A percentile compares a stretch with the other conserved stretches of the same genome.
phyloP scores from a whole-genome alignment of 2,113 vertebrate species.

The Girardinichthys multiradiatus region DNA sequence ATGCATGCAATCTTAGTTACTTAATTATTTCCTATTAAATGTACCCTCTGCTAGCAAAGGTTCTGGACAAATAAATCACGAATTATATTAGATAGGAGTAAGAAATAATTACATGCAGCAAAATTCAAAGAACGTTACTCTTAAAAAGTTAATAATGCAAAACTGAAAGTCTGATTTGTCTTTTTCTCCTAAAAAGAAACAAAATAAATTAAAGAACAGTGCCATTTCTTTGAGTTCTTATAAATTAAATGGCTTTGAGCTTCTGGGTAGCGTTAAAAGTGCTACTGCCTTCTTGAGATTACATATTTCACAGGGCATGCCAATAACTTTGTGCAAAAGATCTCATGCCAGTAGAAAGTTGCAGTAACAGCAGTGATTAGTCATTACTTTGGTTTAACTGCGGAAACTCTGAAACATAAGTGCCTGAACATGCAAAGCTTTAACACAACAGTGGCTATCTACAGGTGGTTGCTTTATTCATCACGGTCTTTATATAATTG shows the following conservation, averaged over 20 bases:
- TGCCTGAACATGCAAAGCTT: constrained; percentile 8
- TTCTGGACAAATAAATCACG: not conserved
- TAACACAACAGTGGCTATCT: constrained; percentile 5
- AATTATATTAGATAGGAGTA: not conserved
- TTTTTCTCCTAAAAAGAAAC: constrained; percentile 1
- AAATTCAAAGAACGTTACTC: no score
- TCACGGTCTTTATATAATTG: constrained; percentile 4
- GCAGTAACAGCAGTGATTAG: constrained; percentile 16
- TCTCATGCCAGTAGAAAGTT: constrained; percentile 22
- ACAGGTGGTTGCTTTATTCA: not conserved
- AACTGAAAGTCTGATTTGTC: not conserved
- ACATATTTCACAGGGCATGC: constrained; percentile 31
- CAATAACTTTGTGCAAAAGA: constrained; percentile 30
- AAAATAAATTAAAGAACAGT: not conserved
- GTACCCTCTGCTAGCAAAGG: constrained; percentile 7
- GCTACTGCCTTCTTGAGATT: constrained; percentile 26
- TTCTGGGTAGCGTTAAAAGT: constrained; percentile 23
- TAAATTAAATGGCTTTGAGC: constrained; percentile 4
- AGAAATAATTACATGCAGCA: not conserved
- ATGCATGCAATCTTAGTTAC: constrained; percentile 18
- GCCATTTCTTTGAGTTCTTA: constrained; percentile 10
- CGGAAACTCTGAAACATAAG: constrained; percentile 42
- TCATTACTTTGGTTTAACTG: constrained; percentile 45
- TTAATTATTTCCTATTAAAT: not conserved
- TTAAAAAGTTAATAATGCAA: not conserved